Percentiles rank a stretch among this genome's conserved stretches.
Conservation (phyloP, 2,797 vertebrate genomes). For the Notolepis coatsorum region DNA sequence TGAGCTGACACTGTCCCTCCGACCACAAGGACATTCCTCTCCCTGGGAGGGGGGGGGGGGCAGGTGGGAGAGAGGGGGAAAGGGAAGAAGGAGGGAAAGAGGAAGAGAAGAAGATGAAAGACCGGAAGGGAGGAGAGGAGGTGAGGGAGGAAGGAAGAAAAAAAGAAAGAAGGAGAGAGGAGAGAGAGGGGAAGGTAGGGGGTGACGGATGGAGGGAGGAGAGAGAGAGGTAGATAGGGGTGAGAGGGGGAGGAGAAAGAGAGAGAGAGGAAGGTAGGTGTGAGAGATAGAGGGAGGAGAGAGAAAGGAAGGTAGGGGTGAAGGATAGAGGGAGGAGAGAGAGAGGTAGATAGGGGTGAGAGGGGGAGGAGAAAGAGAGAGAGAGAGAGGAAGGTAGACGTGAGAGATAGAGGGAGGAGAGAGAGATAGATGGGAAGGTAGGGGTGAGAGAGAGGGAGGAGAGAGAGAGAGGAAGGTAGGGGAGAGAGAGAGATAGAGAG, state of each 20-base stretch:
- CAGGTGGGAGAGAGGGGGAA: not conserved
- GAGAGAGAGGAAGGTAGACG: too few species aligned
- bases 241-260: too few species aligned
- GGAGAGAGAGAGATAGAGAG: too few species aligned
- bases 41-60: slow-evolving; percentile 30
- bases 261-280: not conserved
- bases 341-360: too few species aligned
- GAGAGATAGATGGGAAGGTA: not conserved
- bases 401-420: too few species aligned
- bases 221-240: not conserved
- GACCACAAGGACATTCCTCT: slow-evolving; percentile 58
- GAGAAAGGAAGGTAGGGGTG: too few species aligned
- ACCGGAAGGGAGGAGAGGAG: not conserved
- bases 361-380: too few species aligned
- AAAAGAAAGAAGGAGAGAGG: not conserved
- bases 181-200: not conserved
- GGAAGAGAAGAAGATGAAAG: not conserved
- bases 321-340: too few species aligned
- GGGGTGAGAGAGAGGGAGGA: not conserved
- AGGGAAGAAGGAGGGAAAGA: not conserved
- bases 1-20: slow-evolving; percentile 61
- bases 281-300: not conserved
- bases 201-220: not conserved
- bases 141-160: not conserved
- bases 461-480: too few species aligned